A percentile compares a stretch with the other conserved stretches of the same genome.
Conservation (phyloP, 2,797 vertebrate genomes). For the Phrynocephalus forsythii region DNA sequence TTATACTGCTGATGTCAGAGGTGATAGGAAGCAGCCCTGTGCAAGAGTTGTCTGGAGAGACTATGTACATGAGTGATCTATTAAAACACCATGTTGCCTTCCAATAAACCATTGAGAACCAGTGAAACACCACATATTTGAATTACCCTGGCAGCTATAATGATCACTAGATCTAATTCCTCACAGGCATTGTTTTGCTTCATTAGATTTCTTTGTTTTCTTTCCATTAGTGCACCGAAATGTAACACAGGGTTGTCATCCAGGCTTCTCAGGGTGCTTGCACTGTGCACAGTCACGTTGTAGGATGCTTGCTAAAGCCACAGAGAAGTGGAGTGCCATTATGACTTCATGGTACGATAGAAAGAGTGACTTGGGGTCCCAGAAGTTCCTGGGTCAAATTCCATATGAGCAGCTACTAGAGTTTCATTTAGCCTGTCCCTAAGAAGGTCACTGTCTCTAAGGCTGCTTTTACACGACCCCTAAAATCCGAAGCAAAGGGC, state of each 20-base stretch:
- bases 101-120: constrained; percentile 6
- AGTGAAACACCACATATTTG: neutral
- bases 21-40: constrained; percentile 11
- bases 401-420: neutral
- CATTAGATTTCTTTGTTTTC: neutral
- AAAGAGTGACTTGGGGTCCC: neutral
- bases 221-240: neutral
- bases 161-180: neutral
- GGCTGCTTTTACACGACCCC: too few relatives aligned
- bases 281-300: neutral
- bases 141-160: neutral
- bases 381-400: neutral
- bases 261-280: neutral
- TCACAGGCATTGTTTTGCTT: neutral
- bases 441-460: neutral
- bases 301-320: neutral
- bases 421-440: neutral
- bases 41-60: neutral
- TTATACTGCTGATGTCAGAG: constrained; percentile 17
- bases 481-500: too few relatives aligned
- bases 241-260: neutral
- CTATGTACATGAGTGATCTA: neutral
- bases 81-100: constrained; percentile 13
- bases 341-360: neutral
- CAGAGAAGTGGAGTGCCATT: neutral